Evolutionary conservation across 2,888 invertebrate genomes (phyloP).

Genomic region (Halictus quadricinctus): DNA sequence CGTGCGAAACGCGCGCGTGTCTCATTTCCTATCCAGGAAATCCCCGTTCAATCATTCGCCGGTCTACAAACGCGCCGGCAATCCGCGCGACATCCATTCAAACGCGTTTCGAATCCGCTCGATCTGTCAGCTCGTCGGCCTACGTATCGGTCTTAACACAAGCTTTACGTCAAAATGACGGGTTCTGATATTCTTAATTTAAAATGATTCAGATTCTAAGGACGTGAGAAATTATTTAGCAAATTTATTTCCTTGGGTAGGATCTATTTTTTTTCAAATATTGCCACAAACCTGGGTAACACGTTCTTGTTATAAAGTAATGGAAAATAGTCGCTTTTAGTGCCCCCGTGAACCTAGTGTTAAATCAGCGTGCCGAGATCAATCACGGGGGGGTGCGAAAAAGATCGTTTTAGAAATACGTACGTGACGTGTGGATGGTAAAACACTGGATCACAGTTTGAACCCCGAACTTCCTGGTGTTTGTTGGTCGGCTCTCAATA

Average conservation of each 20-base stretch:
- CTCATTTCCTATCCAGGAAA: background rate
- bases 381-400: background rate
- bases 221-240: too few species aligned
- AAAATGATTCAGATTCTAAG: too few species aligned
- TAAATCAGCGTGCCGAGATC: background rate
- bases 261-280: too few species aligned
- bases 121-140: background rate
- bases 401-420: conserved; percentile 9
- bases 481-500: conserved; percentile 14
- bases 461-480: conserved; percentile 33
- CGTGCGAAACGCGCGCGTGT: background rate
- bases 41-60: background rate
- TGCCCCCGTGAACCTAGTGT: too few species aligned
- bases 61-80: background rate
- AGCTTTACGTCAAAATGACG: too few species aligned
- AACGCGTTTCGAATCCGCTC: background rate
- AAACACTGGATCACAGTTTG: background rate
- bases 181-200: too few species aligned
- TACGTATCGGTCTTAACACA: too few species aligned
- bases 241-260: too few species aligned
- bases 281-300: too few species aligned
- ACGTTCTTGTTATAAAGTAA: too few species aligned
- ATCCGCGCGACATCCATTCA: background rate
- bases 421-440: conserved; percentile 25
- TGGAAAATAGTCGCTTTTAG: too few species aligned